Evolutionary conservation across 2,113 vertebrate species (phyloP), one percentile per base, ranked within the genome.

Genomic region (Megaleporinus macrocephalus): DNA sequence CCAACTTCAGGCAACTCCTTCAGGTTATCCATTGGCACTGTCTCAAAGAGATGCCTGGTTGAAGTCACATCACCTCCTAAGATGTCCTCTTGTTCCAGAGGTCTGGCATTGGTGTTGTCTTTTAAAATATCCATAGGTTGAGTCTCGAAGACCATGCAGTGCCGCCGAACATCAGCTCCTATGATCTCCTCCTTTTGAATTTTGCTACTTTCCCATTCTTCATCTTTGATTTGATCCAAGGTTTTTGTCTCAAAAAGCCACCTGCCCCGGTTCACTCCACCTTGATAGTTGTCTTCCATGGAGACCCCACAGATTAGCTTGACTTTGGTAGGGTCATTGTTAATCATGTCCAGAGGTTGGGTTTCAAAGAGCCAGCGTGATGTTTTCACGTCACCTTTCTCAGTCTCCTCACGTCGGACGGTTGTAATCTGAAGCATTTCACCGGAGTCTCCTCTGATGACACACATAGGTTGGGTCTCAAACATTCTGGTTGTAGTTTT

Each of bases 101-200:
- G 81, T 80, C 89, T 90, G 70, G 91, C 87, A 59, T 95, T 94
- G 65, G 94, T 57, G 3, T 91, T 89, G 68, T 96, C 95, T 87
- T 95, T 97, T 29, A 97, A 88, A 44, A 89, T 86, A 72, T 96
- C 96, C 92, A 97, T 93, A 1, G 95, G 93, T 71, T 95, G 95
- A 6, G 95, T 96, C 89, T 97, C 96, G 88, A 97, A 98, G 82
- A 95, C 93, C 92, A 95, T 91, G 81, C 96, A 95, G 82, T 96
- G 96, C 88, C 89, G 94, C 72, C 92, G 93, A 7, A 97, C 96
- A 87, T 98, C 96, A 11, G 95, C 90, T 53, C 96, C 96, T 80
- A 96, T 83, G 29, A 97, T 94, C 77, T 91, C 89, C 87, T 98
- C 96, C 75, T 93, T 97, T 87, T 95, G 85, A 53, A 4, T 81